Evolutionary conservation across 2,888 invertebrate species (phyloP), one percentile per base, ranked within the genome.

Genomic region (Zaprionus obscuricornis): DNA sequence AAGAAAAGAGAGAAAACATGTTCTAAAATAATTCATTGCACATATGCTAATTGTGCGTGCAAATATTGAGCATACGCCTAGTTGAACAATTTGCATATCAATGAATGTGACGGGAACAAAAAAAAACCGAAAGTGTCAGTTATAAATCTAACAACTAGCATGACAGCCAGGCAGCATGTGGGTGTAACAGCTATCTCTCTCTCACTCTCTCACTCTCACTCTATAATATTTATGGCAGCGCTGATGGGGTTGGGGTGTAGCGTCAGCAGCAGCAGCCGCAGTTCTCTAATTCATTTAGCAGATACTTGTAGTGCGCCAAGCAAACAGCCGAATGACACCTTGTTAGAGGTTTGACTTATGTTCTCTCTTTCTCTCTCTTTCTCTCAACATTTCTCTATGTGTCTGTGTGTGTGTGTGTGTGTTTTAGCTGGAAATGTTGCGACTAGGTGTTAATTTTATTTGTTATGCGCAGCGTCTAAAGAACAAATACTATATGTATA

Each of bases 381-480:
- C 13, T 24, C 26, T 22, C 6, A 7, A 7, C 11, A 14, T 10
- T 7, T 14, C 31, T 31, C 14, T 40, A 2, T 10, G 3, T 34
- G n/a, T n/a, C 34, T 39, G 18, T 8, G 24, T 4, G 17, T 18
- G 24, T 33, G 49, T 59, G 60, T 47, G 52, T 51, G 54, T 49
- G 37, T 55, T 64, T 71, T 83, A 69, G 65, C 67, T 74, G 74
- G 84, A 79, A 79, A 70, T 81, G 64, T 79, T 52, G 74, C 81
- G 66, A 67, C 65, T 77, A 84, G 70, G 77, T 79, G 79, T 84
- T 77, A 79, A 79, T 77, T 79, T 60, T 46, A 66, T 74, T 60
- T 74, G 71, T 69, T 62, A 47, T 40, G 37, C 42, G 39, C 34
- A 8, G 34, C 20, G 37, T 40, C 42, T 14, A 10, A 45, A 45